Evolutionary conservation across 1,140 invertebrate species (phyloP), one percentile per base, ranked within the genome.

Genomic region (Ephestia elutella): DNA sequence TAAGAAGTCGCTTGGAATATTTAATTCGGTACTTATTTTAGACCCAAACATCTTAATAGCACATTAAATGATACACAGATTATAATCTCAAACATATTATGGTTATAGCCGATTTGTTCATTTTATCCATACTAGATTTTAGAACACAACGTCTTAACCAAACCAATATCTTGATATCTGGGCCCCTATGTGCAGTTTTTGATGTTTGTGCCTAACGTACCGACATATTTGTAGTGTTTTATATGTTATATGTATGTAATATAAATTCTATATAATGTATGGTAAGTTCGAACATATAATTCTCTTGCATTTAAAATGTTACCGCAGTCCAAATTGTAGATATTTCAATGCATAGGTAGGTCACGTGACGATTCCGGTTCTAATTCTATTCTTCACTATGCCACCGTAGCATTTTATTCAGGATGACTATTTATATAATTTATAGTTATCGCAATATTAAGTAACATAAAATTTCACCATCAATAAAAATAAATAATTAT

Each of bases 201-300:
- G 18, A 60, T 60, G 38, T 60, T 60, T 55, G 38, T 53, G 59
- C 35, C 59, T 60, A 60, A 54, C 19, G 32, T 60, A 54, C 11
- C 50, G n/a, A 25, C 11, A 49, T 60, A 59, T 59, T 62, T 57
- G 60, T 66, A 66, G 64, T 21, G 32, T 63, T 63, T 63, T 66
- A 56, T 66, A 66, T 66, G 58, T 66, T 59, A 56, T 57, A 57
- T 61, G 56, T 65, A 62, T 54, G 17, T 62, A 62, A 38, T 51
- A 54, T 19, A 55, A 15, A 15, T 15, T 44, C 15, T 15, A n/a
- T 48, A n/a, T 21, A 18, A 53, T 0, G 44, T 48, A 44, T 48
- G 15, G 21, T 49, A 44, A 10, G 38, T 48, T 44, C n/a, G 19
- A 1, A 48, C 13, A 56, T 20, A 8, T 20, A 54, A 17, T 44